Conservation (phyloP, 1,140 invertebrate genomes). For the Dufourea novaeangliae region DNA sequence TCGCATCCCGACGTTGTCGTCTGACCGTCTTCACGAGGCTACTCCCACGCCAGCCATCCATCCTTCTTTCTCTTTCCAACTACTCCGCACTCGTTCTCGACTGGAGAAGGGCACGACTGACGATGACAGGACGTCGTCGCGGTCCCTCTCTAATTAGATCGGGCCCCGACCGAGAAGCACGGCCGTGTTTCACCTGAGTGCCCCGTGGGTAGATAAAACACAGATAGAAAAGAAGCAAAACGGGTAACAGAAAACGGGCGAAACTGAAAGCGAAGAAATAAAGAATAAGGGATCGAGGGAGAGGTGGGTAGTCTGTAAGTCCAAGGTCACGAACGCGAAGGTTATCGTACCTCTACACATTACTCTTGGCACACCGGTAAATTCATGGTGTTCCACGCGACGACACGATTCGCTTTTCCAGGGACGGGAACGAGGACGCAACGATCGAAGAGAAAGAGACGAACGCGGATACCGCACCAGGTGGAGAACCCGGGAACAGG, state of each 20-base stretch:
- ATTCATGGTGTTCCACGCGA: constrained; percentile 59
- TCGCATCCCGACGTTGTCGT: not conserved
- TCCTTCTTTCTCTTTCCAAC: not conserved
- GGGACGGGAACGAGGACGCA: not conserved
- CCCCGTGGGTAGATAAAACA: constrained; percentile 23
- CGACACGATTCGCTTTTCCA: constrained; percentile 45
- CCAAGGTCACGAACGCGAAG: constrained; percentile 78
- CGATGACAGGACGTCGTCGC: constrained; percentile 35
- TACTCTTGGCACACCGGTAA: constrained; percentile 46
- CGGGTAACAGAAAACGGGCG: not conserved
- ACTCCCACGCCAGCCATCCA: constrained; percentile 22
- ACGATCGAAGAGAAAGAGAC: not conserved
- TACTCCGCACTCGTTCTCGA: constrained; percentile 7
- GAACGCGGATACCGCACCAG: too few species aligned
- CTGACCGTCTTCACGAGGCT: constrained; percentile 2
- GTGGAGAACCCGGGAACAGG: not conserved
- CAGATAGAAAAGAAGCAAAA: constrained; percentile 25
- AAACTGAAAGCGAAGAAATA: not conserved
- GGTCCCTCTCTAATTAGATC: constrained; percentile 57
- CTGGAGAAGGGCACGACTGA: constrained; percentile 13
- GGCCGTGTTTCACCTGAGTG: constrained; percentile 67
- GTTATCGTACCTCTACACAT: constrained; percentile 73
- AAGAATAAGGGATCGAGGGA: not conserved
- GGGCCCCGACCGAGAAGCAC: constrained; percentile 28
- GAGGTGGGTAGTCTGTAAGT: constrained; percentile 52